phyloP scores from a whole-genome alignment of 2,113 vertebrate genomes.

The Deroptyus accipitrinus region DNA sequence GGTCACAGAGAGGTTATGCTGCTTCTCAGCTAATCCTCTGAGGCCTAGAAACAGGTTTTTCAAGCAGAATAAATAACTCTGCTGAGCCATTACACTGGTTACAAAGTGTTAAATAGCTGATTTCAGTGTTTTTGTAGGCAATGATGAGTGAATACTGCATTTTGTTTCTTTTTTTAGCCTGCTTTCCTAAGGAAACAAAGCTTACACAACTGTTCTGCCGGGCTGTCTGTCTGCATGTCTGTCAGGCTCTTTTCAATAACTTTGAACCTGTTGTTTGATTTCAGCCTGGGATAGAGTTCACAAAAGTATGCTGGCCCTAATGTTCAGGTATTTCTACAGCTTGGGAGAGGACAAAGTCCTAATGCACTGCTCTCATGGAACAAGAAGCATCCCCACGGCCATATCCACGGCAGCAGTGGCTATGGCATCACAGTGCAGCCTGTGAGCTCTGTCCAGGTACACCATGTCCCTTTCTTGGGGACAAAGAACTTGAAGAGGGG shows the following conservation, averaged over 20 bases:
- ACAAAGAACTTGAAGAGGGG: background rate
- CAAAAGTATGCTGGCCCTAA: background rate
- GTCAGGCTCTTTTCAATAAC: conserved; percentile 40
- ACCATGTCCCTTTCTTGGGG: fast-evolving
- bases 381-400: fast-evolving
- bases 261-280: conserved; percentile 33
- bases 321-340: background rate
- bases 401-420: fast-evolving
- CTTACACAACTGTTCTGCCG: conserved; percentile 60
- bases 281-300: background rate
- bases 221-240: conserved; percentile 26
- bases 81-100: conserved; percentile 32
- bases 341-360: background rate
- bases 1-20: conserved; percentile 51
- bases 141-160: conserved; percentile 49
- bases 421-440: fast-evolving
- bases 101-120: conserved; percentile 70
- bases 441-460: background rate
- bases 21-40: conserved; percentile 58
- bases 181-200: conserved; percentile 63
- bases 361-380: background rate
- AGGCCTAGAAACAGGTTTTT: conserved; percentile 70
- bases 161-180: conserved; percentile 66
- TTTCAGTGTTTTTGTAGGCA: conserved; percentile 62
- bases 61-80: conserved; percentile 67